Base-by-base conservation (phyloP, 2,888 invertebrate genomes). In the Plebejus anna region DNA sequence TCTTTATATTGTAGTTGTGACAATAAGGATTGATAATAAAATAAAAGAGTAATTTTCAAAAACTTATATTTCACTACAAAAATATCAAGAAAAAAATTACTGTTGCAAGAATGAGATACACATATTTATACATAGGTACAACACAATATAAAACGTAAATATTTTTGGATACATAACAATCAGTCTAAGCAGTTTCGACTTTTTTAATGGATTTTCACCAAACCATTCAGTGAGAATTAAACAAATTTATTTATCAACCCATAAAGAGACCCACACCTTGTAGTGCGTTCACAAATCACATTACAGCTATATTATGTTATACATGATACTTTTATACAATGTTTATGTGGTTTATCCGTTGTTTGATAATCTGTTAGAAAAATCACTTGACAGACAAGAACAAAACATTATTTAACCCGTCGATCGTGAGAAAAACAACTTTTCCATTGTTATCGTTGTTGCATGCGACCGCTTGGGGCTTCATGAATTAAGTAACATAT, bases 21-120 rank as follows among this genome's bases (percentile, higher is more conserved):
- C 2, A 5, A 59, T n/a, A 7, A 22, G 61, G 11, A 28, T 59
- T 59, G 38, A 36, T 16, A 28, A 28, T 55, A 36, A 51, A 71
- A 76, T 42, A 16, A 77, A 72, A 42, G 7, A 47, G 13, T 75
- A 71, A 77, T 78, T 78, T 78, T 77, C 59, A 70, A 76, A 77
- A 78, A 78, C 76, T 78, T 79, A 78, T 79, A 78, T 77, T 72
- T 76, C 72, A 77, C 78, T 80, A 80, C 78, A 80, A 80, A 79
- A 80, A 79, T 80, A 80, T 61, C 57, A 78, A 78, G 80, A 80
- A 80, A 77, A 77, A 80, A 76, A 71, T 36, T 32, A 71, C 57
- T 11, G 78, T 80, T 79, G 78, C 78, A 77, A 77, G 78, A 57
- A 75, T 75, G 66, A 75, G 66, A 75, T 66, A 61, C 32, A 47